Evolutionary conservation across 2,113 vertebrate genomes (phyloP).

Genomic region (Muntiacus muntjak): DNA sequence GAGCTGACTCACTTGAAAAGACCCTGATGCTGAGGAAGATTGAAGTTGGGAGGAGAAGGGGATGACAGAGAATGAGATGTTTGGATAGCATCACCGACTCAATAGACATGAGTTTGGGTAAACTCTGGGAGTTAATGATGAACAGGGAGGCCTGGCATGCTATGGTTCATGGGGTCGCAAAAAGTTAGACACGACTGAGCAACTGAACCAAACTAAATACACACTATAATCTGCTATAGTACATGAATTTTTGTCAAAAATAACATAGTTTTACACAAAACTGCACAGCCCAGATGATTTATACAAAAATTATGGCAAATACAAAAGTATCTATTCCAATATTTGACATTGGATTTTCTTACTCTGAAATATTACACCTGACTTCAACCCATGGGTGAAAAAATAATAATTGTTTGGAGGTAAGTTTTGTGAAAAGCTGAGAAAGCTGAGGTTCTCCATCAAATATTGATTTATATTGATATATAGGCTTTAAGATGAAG

Average conservation of each 20-base stretch:
- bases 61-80: neutral
- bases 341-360: neutral
- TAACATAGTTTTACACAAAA: neutral
- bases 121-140: neutral
- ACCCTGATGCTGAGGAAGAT: neutral
- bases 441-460: neutral
- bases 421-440: neutral
- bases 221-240: neutral
- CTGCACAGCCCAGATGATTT: neutral
- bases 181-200: neutral
- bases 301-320: neutral
- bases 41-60: neutral
- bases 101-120: neutral
- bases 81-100: neutral
- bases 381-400: neutral
- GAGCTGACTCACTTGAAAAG: neutral
- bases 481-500: neutral
- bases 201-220: neutral
- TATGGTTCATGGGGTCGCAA: neutral
- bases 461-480: neutral
- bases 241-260: neutral
- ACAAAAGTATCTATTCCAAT: neutral
- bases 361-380: neutral
- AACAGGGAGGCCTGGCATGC: neutral
- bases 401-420: neutral